Percentiles rank a stretch among this genome's conserved stretches.
These are phyloP conservation scores for Lindbergichthys nudifrons DNA, from an alignment of 2,797 vertebrate species.

Conservation along the genomic window DNA sequence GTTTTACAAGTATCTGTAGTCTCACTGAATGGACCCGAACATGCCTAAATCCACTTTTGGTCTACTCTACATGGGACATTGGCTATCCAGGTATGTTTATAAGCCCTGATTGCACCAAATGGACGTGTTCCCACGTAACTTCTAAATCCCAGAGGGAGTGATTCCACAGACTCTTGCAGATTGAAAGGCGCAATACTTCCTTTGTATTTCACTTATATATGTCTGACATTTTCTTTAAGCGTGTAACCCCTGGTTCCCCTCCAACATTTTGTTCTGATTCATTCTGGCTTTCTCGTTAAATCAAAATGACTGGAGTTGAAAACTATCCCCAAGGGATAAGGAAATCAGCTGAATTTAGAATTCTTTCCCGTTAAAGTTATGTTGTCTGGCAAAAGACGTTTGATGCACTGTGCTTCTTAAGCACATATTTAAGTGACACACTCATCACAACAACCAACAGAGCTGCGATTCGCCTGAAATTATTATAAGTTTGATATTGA, in stretches of 20 bases:
- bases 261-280: constrained; percentile 26
- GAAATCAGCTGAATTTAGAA: constrained; percentile 16
- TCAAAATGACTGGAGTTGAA: constrained; percentile 10
- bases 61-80: neutral
- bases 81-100: constrained; percentile 9
- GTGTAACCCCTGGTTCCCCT: neutral
- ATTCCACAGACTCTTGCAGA: constrained; percentile 6
- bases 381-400: constrained; percentile 7
- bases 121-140: constrained; percentile 7
- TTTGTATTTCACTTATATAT: constrained; percentile 13
- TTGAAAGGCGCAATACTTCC: neutral
- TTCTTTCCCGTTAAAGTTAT: neutral
- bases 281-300: constrained; percentile 13
- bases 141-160: neutral
- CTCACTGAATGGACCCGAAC: neutral
- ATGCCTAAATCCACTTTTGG: neutral
- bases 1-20: neutral
- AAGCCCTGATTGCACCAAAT: neutral
- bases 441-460: constrained; percentile 53
- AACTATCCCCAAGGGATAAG: constrained; percentile 24
- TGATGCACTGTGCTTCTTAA: constrained; percentile 22
- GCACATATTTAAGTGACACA: constrained; percentile 39
- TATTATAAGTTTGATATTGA: constrained; percentile 70
- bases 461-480: constrained; percentile 60
- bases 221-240: neutral